Evolutionary conservation across 2,113 vertebrate species (phyloP), one percentile per base, ranked within the genome.

Genomic region (Paramisgurnus dabryanus): DNA sequence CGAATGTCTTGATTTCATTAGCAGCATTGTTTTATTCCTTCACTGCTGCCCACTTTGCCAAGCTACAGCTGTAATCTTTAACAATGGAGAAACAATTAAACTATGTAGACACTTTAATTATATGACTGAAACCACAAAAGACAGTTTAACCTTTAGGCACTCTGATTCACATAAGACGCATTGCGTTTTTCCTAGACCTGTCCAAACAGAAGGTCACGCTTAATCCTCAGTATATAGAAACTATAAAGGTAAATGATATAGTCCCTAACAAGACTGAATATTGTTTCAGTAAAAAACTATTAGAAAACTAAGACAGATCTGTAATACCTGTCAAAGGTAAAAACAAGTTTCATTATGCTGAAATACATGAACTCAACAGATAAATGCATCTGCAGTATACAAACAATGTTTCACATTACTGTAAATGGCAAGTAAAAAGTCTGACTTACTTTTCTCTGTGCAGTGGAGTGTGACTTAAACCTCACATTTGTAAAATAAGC

Each of bases 1-100:
- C 71, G 79, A 75, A 68, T 18, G 34, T 63, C 55, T 69, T 67
- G 64, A 80, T 72, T 69, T 67, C 15, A 76, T 69, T 80, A 55
- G 43, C 55, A 7, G 3, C 41, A 47, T 22, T 49, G 11, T 68
- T 47, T 73, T 55, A 7, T 17, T 45, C 39, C 18, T 12, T 15
- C 13, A 18, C 40, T 5, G 45, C n/a, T 55, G 34, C 15, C 61
- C 9, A 2, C 18, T 12, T 6, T 27, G 53, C 50, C 70, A 69
- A 34, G 57, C 55, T 18, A 7, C 7, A 76, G 49, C 60, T 71
- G 43, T 72, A 61, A 78, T 67, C 27, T 84, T 77, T 73, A 22
- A 53, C 34, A 73, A 67, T 15, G 22, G 64, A 80, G 45, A 72
- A 78, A 72, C 49, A 72, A 63, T 80, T 53, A 63, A 65, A 66